Evolutionary conservation across 2,113 vertebrate genomes (phyloP).

Genomic region (Eolophus roseicapilla): DNA sequence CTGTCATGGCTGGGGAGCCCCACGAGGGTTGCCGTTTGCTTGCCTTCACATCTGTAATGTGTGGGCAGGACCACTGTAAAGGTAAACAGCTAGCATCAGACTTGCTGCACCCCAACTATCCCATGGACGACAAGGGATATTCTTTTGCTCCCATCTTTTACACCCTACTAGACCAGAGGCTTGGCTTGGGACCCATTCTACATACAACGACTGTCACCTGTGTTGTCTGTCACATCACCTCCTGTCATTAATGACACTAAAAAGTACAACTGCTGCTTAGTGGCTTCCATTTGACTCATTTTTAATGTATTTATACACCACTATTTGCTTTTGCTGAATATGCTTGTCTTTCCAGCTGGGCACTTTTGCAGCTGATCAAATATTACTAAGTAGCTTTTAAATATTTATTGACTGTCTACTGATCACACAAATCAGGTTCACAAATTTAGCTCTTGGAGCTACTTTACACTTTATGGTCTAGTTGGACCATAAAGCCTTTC

Average conservation of each 20-base stretch:
- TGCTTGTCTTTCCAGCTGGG: neutral
- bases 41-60: neutral
- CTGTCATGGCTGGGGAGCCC: neutral
- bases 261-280: neutral
- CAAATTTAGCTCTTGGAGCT: neutral
- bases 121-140: neutral
- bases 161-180: neutral
- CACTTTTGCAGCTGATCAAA: neutral
- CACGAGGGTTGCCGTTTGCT: neutral
- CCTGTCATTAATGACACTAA: neutral
- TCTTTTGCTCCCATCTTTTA: neutral
- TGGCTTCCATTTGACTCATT: neutral
- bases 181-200: rapidly evolving
- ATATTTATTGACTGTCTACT: conserved; percentile 8
- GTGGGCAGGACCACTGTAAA: neutral
- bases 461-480: neutral
- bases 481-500: neutral
- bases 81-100: neutral
- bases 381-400: neutral
- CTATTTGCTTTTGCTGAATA: neutral
- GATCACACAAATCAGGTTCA: neutral
- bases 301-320: neutral
- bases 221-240: neutral
- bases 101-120: neutral
- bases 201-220: rapidly evolving